phyloP scores from a whole-genome alignment of 2,888 invertebrate species.

The Melolontha melolontha region DNA sequence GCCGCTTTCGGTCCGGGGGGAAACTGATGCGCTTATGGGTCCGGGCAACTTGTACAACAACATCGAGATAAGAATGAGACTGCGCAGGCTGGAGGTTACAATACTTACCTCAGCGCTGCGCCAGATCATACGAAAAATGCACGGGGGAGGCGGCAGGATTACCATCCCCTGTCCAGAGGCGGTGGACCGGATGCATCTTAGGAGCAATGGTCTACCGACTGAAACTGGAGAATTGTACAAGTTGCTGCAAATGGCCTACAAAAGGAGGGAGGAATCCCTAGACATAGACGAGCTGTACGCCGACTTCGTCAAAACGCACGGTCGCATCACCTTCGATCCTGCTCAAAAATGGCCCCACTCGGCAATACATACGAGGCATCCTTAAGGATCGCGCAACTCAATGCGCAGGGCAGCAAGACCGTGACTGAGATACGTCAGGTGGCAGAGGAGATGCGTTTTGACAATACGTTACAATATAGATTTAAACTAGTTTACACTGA shows the following conservation, averaged over 20 bases:
- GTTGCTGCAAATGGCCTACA: neutral
- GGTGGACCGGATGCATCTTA: too few relatives aligned
- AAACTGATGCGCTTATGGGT: too few relatives aligned
- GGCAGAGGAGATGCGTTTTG: conserved; percentile 1
- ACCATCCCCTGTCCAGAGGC: too few relatives aligned
- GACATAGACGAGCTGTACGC: conserved; percentile 30
- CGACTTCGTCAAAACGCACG: too few relatives aligned
- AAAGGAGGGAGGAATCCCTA: conserved; percentile 24
- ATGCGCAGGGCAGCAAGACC: neutral
- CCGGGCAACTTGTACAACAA: neutral
- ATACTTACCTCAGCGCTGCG: conserved; percentile 17
- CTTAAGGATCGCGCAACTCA: conserved; percentile 20
- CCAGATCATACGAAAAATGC: conserved; percentile 22
- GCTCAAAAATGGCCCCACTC: too few relatives aligned
- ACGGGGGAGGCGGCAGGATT: too few relatives aligned
- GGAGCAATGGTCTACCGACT: too few relatives aligned
- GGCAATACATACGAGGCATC: conserved; percentile 17
- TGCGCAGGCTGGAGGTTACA: neutral
- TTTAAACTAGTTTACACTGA: too few relatives aligned
- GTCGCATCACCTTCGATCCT: too few relatives aligned
- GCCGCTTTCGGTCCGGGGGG: neutral
- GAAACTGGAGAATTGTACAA: conserved; percentile 2
- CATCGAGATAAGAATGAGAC: conserved; percentile 2
- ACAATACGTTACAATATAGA: too few relatives aligned
- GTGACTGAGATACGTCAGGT: conserved; percentile 18